Evolutionary conservation across 2,113 vertebrate genomes (phyloP), one percentile per base, ranked within the genome.

Genomic region (Pachyramphus minor): DNA sequence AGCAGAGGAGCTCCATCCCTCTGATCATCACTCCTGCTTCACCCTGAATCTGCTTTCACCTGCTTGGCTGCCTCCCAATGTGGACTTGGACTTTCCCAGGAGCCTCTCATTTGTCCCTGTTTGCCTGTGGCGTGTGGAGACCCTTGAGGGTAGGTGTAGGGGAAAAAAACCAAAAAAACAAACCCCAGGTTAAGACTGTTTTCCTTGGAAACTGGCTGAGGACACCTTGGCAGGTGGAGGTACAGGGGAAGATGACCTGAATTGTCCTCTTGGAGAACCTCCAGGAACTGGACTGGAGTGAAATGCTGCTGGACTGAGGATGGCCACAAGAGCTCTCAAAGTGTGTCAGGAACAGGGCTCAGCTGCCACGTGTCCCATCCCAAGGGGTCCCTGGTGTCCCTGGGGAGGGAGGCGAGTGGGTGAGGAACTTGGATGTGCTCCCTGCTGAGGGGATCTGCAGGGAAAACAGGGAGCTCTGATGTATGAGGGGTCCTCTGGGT

Each of bases 311-410:
- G 56, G 44, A 18, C 23, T 0, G 5, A 67, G 35, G 33, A 22
- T 25, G 39, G 69, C 71, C 74, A 58, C 23, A 42, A n/a, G n/a
- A 73, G 59, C 37, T 60, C 77, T 81, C 59, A 45, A 55, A 93
- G 56, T 2, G 0, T 2, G 45, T 44, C 71, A 75, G 44, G 42
- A 78, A 24, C 0, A 1, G 25, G 42, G 11, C 73, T 39, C 2
- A 2, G 44, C 30, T 66, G 56, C 80, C 59, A 39, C 0, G 0
- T 53, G 83, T 6, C 0, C 18, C 3, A 0, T 49, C 33, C 45
- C 52, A 12, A 12, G 66, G 15, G 56, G 21, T 27, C 39, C 30
- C 27, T 45, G 58, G 18, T 50, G 55, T 52, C 47, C 2, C 73
- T 69, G 67, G 35, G 1, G 5, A 7, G 35, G 58, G 78, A 69